Conservation (phyloP, 1,140 invertebrate genomes). For the Halesus radiatus region DNA sequence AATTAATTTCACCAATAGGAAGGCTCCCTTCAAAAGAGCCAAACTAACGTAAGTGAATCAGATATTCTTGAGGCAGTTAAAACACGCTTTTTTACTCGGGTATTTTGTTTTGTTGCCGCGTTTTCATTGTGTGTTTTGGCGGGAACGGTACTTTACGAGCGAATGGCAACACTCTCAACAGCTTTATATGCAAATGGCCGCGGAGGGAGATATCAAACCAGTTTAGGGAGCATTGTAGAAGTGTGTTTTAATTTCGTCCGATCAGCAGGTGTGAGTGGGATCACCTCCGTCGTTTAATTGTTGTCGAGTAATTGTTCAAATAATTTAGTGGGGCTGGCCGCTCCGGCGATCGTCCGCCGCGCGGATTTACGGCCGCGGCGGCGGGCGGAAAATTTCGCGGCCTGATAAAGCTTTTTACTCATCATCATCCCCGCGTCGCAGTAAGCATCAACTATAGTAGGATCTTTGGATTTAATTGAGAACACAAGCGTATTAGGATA, state of each 20-base stretch:
- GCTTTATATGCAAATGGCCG: slow-evolving; percentile 50
- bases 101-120: neutral
- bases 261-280: slow-evolving; percentile 45
- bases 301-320: slow-evolving; percentile 51
- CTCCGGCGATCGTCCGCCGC: neutral
- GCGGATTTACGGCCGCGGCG: neutral
- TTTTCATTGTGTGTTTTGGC: too few relatives aligned
- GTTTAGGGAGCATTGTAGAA: slow-evolving; percentile 40
- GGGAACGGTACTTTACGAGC: slow-evolving; percentile 25
- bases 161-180: slow-evolving; percentile 40
- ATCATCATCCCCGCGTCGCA: neutral
- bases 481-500: too few relatives aligned
- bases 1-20: slow-evolving; percentile 1
- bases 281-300: slow-evolving; percentile 47
- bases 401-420: neutral
- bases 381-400: neutral
- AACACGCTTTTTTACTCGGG: neutral
- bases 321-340: slow-evolving; percentile 30
- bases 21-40: neutral
- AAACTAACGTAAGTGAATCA: neutral
- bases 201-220: slow-evolving; percentile 40
- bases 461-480: too few relatives aligned
- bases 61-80: neutral
- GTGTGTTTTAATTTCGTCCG: slow-evolving; percentile 44
- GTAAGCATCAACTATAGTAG: neutral